phyloP scores from a whole-genome alignment of 2,113 vertebrate genomes.

The Cyprinodon brontotheroides region DNA sequence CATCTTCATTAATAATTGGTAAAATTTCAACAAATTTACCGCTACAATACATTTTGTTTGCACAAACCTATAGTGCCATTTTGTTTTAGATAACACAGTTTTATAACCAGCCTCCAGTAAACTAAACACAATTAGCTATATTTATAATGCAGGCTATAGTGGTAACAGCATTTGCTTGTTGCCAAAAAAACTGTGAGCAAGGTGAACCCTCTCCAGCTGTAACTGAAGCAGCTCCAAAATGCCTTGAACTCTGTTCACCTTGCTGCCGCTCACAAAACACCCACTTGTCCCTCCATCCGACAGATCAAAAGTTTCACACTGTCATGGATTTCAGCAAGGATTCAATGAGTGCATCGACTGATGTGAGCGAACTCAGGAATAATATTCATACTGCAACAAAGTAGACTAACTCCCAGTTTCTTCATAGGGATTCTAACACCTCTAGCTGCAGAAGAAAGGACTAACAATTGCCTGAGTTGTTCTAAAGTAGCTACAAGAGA shows the following conservation, averaged over 20 bases:
- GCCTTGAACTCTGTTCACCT: not conserved
- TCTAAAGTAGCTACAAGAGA: not conserved
- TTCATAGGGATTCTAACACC: constrained; percentile 17
- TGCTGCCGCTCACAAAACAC: constrained; percentile 18
- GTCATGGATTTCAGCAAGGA: constrained; percentile 40
- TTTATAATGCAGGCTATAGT: constrained; percentile 7
- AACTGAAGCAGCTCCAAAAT: constrained; percentile 7
- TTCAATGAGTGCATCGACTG: constrained; percentile 9
- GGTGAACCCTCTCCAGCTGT: constrained; percentile 22
- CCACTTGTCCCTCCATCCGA: constrained; percentile 18
- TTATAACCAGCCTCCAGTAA: constrained; percentile 43
- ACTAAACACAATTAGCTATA: constrained; percentile 12
- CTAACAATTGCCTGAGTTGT: constrained; percentile 6
- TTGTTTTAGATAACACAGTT: constrained; percentile 37
- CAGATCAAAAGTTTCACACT: constrained; percentile 23
- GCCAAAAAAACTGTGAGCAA: constrained; percentile 23
- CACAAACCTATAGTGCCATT: constrained; percentile 17
- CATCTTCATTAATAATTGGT: constrained; percentile 34
- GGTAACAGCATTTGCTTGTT: constrained; percentile 28
- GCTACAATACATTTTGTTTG: constrained; percentile 29
- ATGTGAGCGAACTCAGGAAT: constrained; percentile 40
- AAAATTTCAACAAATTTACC: constrained; percentile 18
- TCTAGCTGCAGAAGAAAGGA: constrained; percentile 17
- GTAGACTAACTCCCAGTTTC: constrained; percentile 27
- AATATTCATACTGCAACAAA: constrained; percentile 18